Evolutionary conservation across 53 echinoderm and acorn worm genomes (phyloP).

Genomic region (Patiria pectinifera): DNA sequence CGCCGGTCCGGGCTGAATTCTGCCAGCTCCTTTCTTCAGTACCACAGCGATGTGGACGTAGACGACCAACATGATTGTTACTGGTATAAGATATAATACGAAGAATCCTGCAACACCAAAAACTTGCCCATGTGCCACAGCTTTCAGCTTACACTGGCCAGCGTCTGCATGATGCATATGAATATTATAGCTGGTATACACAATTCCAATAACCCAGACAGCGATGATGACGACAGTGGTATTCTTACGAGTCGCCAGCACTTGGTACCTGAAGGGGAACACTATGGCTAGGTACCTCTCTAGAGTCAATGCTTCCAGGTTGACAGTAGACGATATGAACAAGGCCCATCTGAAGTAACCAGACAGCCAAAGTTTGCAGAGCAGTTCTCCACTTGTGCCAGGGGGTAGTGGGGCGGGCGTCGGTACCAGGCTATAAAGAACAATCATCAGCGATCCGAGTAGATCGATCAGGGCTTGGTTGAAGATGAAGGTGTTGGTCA

Average conservation of each 20-base stretch:
- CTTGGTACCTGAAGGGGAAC: too few species aligned
- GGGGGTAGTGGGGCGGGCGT: not conserved
- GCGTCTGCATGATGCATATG: not conserved
- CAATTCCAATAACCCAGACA: not conserved
- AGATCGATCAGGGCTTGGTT: slow-evolving; percentile 86
- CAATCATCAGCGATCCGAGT: slow-evolving; percentile 14
- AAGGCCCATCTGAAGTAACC: slow-evolving; percentile 46
- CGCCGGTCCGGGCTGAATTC: too few species aligned
- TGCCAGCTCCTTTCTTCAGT: too few species aligned
- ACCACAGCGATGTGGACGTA: slow-evolving; percentile 19
- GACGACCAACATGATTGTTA: not conserved
- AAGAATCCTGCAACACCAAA: not conserved
- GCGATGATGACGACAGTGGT: not conserved
- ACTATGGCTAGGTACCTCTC: too few species aligned
- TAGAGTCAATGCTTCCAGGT: slow-evolving; percentile 55
- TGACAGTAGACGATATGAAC: slow-evolving; percentile 65
- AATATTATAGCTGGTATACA: not conserved
- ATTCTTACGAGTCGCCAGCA: too few species aligned
- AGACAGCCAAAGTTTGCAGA: slow-evolving; percentile 68
- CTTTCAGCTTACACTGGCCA: not conserved
- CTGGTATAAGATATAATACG: not conserved
- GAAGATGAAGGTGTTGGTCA: slow-evolving; percentile 85
- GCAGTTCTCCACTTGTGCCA: slow-evolving; percentile 50
- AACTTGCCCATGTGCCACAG: not conserved
- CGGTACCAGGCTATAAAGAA: not conserved